These are phyloP conservation scores for Crypturellus undulatus DNA, from an alignment of 2,113 vertebrate genomes.

Conservation along the genomic window DNA sequence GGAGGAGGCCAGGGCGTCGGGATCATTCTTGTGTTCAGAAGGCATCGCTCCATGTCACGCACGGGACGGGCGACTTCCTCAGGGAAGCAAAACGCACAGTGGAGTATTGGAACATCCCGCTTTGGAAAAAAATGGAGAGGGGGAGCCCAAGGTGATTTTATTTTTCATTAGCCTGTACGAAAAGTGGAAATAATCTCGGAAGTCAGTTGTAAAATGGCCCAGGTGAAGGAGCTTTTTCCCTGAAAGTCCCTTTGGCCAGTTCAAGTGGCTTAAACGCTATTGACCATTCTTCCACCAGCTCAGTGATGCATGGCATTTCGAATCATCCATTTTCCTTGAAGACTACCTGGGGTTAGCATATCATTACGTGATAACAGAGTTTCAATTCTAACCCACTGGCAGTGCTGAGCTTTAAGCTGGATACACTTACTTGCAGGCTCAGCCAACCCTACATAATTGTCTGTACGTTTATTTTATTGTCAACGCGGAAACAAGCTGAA, in stretches of 20 bases:
- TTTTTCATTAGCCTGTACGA: not conserved
- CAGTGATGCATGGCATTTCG: slow-evolving; percentile 57
- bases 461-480: slow-evolving; percentile 76
- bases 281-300: slow-evolving; percentile 55
- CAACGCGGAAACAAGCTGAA: slow-evolving; percentile 72
- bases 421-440: slow-evolving; percentile 42
- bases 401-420: not conserved
- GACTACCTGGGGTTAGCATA: slow-evolving; percentile 43
- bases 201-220: not conserved
- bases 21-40: not conserved
- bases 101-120: not conserved
- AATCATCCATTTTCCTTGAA: slow-evolving; percentile 58
- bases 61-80: not conserved
- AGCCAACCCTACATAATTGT: slow-evolving; percentile 74
- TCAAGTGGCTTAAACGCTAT: slow-evolving; percentile 60
- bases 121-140: not conserved
- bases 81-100: not conserved
- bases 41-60: not conserved
- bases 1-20: not conserved
- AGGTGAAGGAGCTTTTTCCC: not conserved
- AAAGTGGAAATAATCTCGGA: not conserved
- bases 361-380: slow-evolving; percentile 30
- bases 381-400: slow-evolving; percentile 23
- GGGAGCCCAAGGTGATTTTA: not conserved
- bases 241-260: slow-evolving; percentile 38